Base-by-base conservation (phyloP, 2,888 invertebrate species). In the Drosophila pseudotalamancana region DNA sequence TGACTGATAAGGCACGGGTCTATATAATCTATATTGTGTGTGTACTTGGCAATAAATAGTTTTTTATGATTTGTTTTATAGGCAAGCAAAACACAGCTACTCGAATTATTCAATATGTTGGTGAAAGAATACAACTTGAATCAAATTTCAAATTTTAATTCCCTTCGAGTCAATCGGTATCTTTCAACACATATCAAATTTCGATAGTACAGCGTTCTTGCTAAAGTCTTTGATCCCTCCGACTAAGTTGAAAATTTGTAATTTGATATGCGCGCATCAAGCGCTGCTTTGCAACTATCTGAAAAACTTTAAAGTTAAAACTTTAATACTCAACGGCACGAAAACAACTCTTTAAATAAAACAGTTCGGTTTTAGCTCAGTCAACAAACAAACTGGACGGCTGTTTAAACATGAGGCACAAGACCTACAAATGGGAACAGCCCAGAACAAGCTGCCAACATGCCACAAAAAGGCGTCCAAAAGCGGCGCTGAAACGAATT, bases 401-500 rank as follows among this genome's bases (percentile, higher is more conserved):
- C 81, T 82, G 81, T 87, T 68, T 50, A 82, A 87, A 86, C 50
- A 81, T 32, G 51, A 61, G 60, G 14, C 29, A 42, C 42, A 46
- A 56, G 53, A 18, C 40, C 16, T 40, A 23, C 27, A 56, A 75
- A 63, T 76, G 72, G 67, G 76, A 62, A 32, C 73, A 60, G 31
- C 12, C 45, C 34, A 43, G 42, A 23, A 43, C 21, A 31, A 29
- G 45, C 37, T 72, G 48, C 46, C 51, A 51, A 37, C 35, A 34
- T 72, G 72, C 73, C 72, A 63, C 73, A 68, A 43, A 45, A 48
- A 40, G 45, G 29, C 23, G 31, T 32, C 29, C 39, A 76, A 59
- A 56, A 59, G 40, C 64, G 67, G 21, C 51, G 54, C 78, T 72
- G 85, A 39, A 75, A 51, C 70, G 61, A 81, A 87, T 81, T 83